Evolutionary conservation across 2,113 vertebrate genomes (phyloP), one percentile per base, ranked within the genome.

Genomic region (Phyllostomus discolor): DNA sequence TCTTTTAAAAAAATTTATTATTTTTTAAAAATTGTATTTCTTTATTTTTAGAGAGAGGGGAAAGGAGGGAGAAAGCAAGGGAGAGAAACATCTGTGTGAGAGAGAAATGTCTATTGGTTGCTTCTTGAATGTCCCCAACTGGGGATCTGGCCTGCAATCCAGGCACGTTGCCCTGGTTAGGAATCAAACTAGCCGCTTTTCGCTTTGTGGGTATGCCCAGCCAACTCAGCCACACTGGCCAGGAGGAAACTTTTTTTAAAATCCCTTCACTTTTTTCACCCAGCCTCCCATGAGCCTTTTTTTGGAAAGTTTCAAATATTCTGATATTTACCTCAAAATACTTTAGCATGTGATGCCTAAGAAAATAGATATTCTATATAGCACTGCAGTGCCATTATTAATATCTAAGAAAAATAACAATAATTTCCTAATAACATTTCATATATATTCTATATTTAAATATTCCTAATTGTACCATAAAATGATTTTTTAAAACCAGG

Each of bases 281-380:
- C 28, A 76, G 43, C 17, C 24, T 28, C 17, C 31, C 73, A 76
- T 33, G 46, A 76, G 19, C 46, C 73, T 50, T 76, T 50, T 76
- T 76, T 76, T 93, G 95, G 83, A 83, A 90, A 94, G 38, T 83
- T 93, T 31, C 17, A 15, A 35, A 78, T 96, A 31, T 86, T 28
- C n/a, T 88, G 84, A 87, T 24, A 24, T 84, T 88, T 90, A 86
- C 54, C 41, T 86, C 38, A 88, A 54, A 95, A 80, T 96, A 75
- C 33, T 95, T 93, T 3, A 50, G 52, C 31, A 46, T 81, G 10
- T 91, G 19, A 93, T 38, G 81, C 14, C n/a, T 95, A 48, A 62
- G 86, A 79, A 81, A 84, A 43, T 70, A 76, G 62, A 17, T 93
- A 86, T 28, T 94, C 26, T 96, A 15, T 3, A 10, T 9, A 67